A percentile compares a stretch with the other conserved stretches of the same genome.
Evolutionary conservation across 2,888 invertebrate species (phyloP).

Genomic region (Axea sp.): DNA sequence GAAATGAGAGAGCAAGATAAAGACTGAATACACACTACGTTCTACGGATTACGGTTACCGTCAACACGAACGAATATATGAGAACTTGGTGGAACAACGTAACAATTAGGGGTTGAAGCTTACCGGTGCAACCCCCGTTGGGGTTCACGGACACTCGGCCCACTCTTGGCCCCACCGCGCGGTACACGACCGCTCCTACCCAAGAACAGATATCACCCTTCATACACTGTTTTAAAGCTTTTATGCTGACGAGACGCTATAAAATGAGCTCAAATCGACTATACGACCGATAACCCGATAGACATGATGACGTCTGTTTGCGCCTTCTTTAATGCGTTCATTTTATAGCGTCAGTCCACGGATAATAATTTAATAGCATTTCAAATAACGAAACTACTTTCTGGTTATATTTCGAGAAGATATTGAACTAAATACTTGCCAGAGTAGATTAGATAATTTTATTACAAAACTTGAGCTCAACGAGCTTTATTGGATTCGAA

Average conservation of each 20-base stretch:
- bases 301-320: too few relatives aligned
- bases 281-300: slow-evolving; percentile 17
- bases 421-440: too few relatives aligned
- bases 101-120: slow-evolving; percentile 77
- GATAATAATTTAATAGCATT: too few relatives aligned
- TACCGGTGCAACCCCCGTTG: slow-evolving; percentile 79
- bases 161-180: slow-evolving; percentile 78
- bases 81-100: slow-evolving; percentile 76
- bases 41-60: slow-evolving; percentile 77
- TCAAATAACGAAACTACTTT: too few relatives aligned
- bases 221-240: slow-evolving; percentile 59
- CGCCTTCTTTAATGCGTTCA: neutral
- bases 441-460: too few relatives aligned
- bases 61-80: slow-evolving; percentile 76
- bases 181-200: slow-evolving; percentile 79
- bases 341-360: neutral
- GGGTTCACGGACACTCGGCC: slow-evolving; percentile 78
- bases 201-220: slow-evolving; percentile 77
- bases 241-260: slow-evolving; percentile 41
- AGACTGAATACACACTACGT: slow-evolving; percentile 74
- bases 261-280: slow-evolving; percentile 43
- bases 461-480: too few relatives aligned
- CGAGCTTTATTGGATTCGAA: too few relatives aligned
- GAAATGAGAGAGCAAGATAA: slow-evolving; percentile 62
- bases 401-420: too few relatives aligned